Conservation (phyloP, 92 coral and sea anemone genomes). For the Galaxea fascicularis region DNA sequence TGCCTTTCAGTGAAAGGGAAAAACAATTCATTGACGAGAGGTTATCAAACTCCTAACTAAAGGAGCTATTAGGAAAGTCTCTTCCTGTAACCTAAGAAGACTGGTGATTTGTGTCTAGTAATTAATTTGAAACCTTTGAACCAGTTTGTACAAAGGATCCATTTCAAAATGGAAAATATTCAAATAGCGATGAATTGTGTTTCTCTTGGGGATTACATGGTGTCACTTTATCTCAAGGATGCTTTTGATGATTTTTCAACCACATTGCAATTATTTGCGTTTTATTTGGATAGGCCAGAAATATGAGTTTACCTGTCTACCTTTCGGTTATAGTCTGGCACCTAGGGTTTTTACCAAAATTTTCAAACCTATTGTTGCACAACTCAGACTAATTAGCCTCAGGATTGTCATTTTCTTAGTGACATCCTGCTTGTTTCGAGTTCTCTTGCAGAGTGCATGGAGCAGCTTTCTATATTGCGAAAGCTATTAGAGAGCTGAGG, state of each 20-base stretch:
- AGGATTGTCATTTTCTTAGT: slow-evolving; percentile 29
- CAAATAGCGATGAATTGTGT: slow-evolving; percentile 30
- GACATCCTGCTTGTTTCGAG: slow-evolving; percentile 34
- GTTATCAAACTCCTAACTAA: slow-evolving; percentile 49
- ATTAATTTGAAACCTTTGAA: slow-evolving; percentile 76
- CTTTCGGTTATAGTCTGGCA: slow-evolving; percentile 34
- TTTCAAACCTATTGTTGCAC: slow-evolving; percentile 49
- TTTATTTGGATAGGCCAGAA: neutral
- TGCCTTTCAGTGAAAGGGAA: slow-evolving; percentile 41
- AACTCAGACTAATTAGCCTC: slow-evolving; percentile 24
- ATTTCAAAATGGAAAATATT: slow-evolving; percentile 71
- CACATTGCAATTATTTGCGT: slow-evolving; percentile 14
- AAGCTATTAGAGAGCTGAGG: slow-evolving; percentile 31
- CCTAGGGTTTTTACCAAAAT: slow-evolving; percentile 63
- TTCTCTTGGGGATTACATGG: slow-evolving; percentile 61
- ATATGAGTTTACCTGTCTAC: slow-evolving; percentile 1
- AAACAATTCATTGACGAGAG: slow-evolving; percentile 37
- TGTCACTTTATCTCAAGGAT: slow-evolving; percentile 9
- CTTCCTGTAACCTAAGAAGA: too few relatives aligned
- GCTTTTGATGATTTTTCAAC: neutral
- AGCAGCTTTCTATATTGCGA: slow-evolving; percentile 40
- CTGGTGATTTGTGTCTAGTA: too few relatives aligned
- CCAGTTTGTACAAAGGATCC: slow-evolving; percentile 66
- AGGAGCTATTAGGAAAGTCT: slow-evolving; percentile 54
- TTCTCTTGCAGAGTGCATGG: slow-evolving; percentile 22